A percentile compares a stretch with the other conserved stretches of the same genome.
Conservation (phyloP, 2,113 vertebrate species). For the Xenus cinereus region DNA sequence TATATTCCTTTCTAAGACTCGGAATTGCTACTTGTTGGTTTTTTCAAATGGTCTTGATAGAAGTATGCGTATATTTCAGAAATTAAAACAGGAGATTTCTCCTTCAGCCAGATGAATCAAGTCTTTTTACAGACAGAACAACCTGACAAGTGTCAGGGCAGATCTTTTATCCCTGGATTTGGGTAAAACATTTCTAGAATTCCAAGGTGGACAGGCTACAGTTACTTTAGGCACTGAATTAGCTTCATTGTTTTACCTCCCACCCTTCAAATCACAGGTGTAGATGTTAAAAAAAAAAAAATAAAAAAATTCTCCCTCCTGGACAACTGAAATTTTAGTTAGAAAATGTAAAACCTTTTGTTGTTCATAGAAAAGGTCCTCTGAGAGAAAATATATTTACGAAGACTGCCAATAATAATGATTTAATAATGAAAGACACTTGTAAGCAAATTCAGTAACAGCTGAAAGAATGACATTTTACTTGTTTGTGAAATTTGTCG, state of each 20-base stretch:
- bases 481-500: not conserved
- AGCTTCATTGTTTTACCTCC: not conserved
- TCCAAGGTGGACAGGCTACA: not conserved
- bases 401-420: not conserved
- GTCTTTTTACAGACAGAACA: not conserved
- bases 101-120: not conserved
- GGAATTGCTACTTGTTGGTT: fast-evolving
- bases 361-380: not conserved
- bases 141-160: not conserved
- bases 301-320: not conserved
- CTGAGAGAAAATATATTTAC: not conserved
- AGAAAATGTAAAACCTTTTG: not conserved
- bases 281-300: not conserved
- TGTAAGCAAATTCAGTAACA: not conserved
- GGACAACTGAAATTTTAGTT: not conserved
- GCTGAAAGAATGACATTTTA: not conserved
- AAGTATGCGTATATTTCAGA: not conserved
- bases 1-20: not conserved
- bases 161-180: not conserved
- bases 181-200: not conserved
- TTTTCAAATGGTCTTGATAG: not conserved
- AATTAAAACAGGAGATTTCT: not conserved
- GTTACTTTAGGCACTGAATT: not conserved
- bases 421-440: not conserved
- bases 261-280: not conserved